These are phyloP conservation scores for Riparia riparia DNA, from an alignment of 2,113 vertebrate genomes.

Conservation along the genomic window DNA sequence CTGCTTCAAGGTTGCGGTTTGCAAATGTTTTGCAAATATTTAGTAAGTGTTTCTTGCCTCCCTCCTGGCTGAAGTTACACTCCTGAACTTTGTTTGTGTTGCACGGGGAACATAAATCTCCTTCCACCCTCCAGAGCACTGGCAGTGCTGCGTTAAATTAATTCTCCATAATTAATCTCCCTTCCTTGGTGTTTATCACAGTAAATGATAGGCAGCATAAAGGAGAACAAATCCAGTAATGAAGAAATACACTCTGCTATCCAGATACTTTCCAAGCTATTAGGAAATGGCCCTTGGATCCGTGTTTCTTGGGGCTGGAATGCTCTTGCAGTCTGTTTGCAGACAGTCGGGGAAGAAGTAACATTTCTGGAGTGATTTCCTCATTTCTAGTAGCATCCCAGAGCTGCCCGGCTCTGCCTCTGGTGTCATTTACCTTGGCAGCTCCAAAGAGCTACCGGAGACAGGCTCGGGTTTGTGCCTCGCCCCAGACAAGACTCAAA, in stretches of 20 bases:
- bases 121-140: neutral
- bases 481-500: neutral
- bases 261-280: neutral
- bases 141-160: neutral
- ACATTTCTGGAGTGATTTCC: neutral
- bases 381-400: neutral
- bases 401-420: neutral
- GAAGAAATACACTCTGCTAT: neutral
- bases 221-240: neutral
- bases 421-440: neutral
- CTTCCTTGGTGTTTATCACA: neutral
- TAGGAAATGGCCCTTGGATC: neutral
- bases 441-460: neutral
- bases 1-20: constrained; percentile 8
- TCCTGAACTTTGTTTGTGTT: neutral
- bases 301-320: neutral
- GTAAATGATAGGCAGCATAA: neutral
- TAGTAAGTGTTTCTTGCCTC: neutral
- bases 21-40: neutral
- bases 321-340: neutral
- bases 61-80: neutral
- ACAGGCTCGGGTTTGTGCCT: neutral
- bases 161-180: neutral
- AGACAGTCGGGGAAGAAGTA: neutral
- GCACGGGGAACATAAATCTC: neutral